Base-by-base conservation (phyloP, 2,113 vertebrate species). In the Fregata magnificens region DNA sequence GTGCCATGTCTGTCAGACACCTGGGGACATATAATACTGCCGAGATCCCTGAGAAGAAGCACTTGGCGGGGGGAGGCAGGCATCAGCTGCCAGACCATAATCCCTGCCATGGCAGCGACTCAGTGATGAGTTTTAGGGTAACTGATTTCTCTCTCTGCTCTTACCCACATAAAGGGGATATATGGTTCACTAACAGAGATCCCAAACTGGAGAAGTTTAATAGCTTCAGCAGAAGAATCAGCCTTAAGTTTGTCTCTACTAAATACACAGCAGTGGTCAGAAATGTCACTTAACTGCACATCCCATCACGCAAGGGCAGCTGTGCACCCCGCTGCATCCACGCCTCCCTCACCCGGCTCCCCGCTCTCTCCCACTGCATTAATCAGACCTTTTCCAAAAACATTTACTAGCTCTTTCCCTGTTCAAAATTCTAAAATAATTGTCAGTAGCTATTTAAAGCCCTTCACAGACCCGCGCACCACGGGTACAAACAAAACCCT, bases 361-460 rank as follows among this genome's bases (percentile, higher is more conserved):
- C 82, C 2, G 16, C 42, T 40, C 32, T 10, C 65, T 65, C 84
- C 52, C 4, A 0, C 73, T 74, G 49, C 58, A 2, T 77, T 13
- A 55, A 65, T 31, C 91, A 82, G 53, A 59, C 61, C 66, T 86
- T 95, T 97, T 50, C 82, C 92, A 95, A 88, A 90, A 67, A 72
- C 71, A 70, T 40, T 52, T 95, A 53, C 90, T 9, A 58, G 93
- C 82, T 82, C 78, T 95, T 95, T 97, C 95, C 84, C 87, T 10
- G 56, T 96, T 96, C 90, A 91, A 77, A 94, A 69, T 42, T 89
- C 96, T 26, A 79, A 96, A 91, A 94, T 76, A 82, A 67, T 79
- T 82, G 84, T 56, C 61, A 16, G 69, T 12, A 71, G 81, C 87
- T 94, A 90, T 96, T 94, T 94, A 95, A 94, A 95, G 96, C 93